Conservation (phyloP, 1,140 invertebrate genomes). For the Cryptotermes secundus region DNA sequence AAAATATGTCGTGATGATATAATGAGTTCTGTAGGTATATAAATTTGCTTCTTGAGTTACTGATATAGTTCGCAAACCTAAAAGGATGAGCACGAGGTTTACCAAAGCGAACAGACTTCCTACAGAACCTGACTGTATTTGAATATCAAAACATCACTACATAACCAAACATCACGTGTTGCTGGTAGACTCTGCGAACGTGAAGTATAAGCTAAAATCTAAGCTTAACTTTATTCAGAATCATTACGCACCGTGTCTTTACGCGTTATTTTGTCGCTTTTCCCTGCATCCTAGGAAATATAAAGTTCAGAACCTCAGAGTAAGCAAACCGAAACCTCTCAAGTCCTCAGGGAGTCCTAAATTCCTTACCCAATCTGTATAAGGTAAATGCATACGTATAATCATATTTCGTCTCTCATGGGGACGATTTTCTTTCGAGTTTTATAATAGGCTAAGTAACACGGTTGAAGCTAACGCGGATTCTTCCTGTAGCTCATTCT, state of each 20-base stretch:
- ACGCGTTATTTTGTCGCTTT: neutral
- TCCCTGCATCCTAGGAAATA: neutral
- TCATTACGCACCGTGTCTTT: neutral
- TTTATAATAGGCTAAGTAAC: constrained; percentile 20
- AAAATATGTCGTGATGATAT: too few species aligned
- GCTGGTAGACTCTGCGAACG: too few species aligned
- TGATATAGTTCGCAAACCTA: too few species aligned
- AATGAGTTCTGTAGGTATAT: too few species aligned
- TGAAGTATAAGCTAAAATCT: too few species aligned
- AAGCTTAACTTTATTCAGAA: too few species aligned
- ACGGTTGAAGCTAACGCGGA: neutral
- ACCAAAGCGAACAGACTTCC: too few species aligned
- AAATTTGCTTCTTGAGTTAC: too few species aligned
- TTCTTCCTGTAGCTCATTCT: neutral
- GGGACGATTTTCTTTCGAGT: constrained; percentile 2
- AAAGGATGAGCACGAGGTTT: too few species aligned
- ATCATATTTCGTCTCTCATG: neutral
- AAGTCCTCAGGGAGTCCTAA: neutral
- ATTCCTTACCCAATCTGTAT: constrained; percentile 6
- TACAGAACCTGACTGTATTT: too few species aligned
- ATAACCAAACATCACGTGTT: too few species aligned
- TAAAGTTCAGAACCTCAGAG: neutral
- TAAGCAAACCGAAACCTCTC: constrained; percentile 4
- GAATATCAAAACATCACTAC: too few species aligned
- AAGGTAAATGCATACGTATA: constrained; percentile 5